Conservation (phyloP, 2,113 vertebrate genomes). For the Centropristis striata region DNA sequence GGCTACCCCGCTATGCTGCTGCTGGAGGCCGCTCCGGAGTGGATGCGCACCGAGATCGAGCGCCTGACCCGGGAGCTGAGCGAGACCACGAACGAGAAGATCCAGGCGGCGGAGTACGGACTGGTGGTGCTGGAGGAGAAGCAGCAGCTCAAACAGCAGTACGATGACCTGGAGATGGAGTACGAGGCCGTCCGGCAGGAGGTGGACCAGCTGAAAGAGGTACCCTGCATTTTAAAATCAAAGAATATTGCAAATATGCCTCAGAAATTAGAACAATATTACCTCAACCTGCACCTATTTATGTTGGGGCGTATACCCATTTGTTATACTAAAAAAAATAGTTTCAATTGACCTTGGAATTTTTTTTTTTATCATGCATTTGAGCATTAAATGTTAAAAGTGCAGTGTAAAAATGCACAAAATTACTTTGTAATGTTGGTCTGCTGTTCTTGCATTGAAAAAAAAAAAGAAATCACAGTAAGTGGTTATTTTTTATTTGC, state of each 20-base stretch:
- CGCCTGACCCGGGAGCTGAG: constrained; percentile 93
- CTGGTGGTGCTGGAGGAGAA: constrained; percentile 97
- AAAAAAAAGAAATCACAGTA: too few species aligned
- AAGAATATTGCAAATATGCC: not conserved
- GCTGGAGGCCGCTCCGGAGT: constrained; percentile 90
- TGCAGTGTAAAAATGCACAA: too few species aligned
- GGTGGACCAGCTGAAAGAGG: constrained; percentile 96
- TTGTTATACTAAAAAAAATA: not conserved
- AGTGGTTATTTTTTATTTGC: too few species aligned
- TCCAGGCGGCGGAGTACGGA: constrained; percentile 97
- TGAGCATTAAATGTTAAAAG: too few species aligned
- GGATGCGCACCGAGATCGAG: constrained; percentile 93
- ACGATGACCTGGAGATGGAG: constrained; percentile 95
- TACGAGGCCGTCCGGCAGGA: constrained; percentile 92
- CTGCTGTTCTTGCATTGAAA: too few species aligned
- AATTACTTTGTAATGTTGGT: too few species aligned
- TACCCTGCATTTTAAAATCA: constrained; percentile 59
- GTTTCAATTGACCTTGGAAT: not conserved
- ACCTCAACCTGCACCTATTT: not conserved
- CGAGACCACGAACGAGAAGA: constrained; percentile 96
- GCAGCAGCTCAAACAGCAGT: constrained; percentile 95
- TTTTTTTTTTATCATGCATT: not conserved
- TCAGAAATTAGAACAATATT: not conserved
- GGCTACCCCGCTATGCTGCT: constrained; percentile 85
- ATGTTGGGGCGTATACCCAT: not conserved